Evolutionary conservation across 1,140 invertebrate genomes (phyloP), one percentile per base, ranked within the genome.

Genomic region (Scaptomyza hsui): DNA sequence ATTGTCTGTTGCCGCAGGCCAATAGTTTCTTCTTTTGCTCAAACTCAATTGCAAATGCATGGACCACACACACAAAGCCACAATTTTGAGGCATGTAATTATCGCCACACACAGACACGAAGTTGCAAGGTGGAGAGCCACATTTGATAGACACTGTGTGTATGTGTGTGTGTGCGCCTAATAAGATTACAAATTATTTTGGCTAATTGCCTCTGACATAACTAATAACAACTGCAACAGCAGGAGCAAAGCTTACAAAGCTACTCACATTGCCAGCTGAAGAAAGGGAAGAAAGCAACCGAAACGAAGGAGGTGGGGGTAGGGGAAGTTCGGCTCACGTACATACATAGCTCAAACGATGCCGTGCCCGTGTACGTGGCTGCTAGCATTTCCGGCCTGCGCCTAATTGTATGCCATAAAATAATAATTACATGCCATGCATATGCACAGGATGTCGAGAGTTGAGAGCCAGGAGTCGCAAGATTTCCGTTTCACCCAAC

Each of bases 181-280:
- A 82, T 78, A 82, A 77, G 78, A 82, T 82, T 82, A 85, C 65
- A 57, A 83, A 83, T 83, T 83, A 83, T 83, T 78, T 82, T 53
- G 79, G 67, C 72, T 83, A 83, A 83, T 83, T 83, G 79, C 79
- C 79, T 85, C 79, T 73, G 79, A 83, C 80, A 83, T 83, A 83
- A 83, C 75, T 83, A 72, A 83, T 83, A 83, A 78, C 79, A 83
- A 78, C 71, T 72, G 79, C 73, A 73, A 39, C 57, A 68, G 69
- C 39, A 59, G 53, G 47, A 73, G 57, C 45, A 16, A 32, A 60
- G 41, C 61, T 18, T 37, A 15, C 52, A 62, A 45, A 55, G 48
- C 37, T 15, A 41, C 21, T 51, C n/a, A 16, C n/a, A n/a, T 26
- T 9, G 26, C 3, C 26, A 1, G n/a, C 32, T 19, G 44, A 3